Percentiles rank a stretch among this genome's conserved stretches.
phyloP scores from a whole-genome alignment of 2,888 invertebrate species.

The Siphonodentalium dalli region DNA sequence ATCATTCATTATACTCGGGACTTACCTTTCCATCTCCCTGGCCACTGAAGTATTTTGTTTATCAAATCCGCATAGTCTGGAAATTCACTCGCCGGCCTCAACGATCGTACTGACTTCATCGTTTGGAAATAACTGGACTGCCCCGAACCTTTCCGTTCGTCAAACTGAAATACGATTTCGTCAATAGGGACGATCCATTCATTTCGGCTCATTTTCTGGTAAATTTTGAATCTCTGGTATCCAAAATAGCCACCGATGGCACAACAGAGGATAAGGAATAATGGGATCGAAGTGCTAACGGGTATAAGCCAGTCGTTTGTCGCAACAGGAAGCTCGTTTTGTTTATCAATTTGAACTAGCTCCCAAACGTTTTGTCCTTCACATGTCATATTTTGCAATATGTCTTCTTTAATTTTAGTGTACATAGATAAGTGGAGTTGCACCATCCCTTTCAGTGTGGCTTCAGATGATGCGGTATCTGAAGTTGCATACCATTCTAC shows the following conservation, averaged over 20 bases:
- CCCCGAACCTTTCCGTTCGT: conserved; percentile 23
- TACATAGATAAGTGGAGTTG: too few species aligned
- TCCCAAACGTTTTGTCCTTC: conserved; percentile 25
- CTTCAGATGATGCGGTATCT: too few species aligned
- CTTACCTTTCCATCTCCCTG: conserved; percentile 45
- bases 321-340: too few species aligned
- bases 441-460: too few species aligned
- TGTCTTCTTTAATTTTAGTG: too few species aligned
- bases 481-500: too few species aligned
- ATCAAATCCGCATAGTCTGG: conserved; percentile 15
- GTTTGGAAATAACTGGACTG: conserved; percentile 25
- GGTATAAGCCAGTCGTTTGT: conserved; percentile 41
- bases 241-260: conserved; percentile 33
- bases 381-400: conserved; percentile 40
- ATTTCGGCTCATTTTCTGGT: conserved; percentile 41
- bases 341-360: conserved; percentile 21
- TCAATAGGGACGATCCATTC: conserved; percentile 50
- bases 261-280: conserved; percentile 30
- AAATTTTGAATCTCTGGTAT: conserved; percentile 35
- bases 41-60: conserved; percentile 44
- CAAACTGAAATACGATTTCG: conserved; percentile 45
- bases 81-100: conserved; percentile 15
- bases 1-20: too few species aligned
- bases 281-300: conserved; percentile 30
- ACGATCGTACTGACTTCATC: conserved; percentile 30